Percentiles rank a stretch among this genome's conserved stretches.
phyloP scores from a whole-genome alignment of 2,797 vertebrate genomes.

The Microctenopoma stevenorrisi region DNA sequence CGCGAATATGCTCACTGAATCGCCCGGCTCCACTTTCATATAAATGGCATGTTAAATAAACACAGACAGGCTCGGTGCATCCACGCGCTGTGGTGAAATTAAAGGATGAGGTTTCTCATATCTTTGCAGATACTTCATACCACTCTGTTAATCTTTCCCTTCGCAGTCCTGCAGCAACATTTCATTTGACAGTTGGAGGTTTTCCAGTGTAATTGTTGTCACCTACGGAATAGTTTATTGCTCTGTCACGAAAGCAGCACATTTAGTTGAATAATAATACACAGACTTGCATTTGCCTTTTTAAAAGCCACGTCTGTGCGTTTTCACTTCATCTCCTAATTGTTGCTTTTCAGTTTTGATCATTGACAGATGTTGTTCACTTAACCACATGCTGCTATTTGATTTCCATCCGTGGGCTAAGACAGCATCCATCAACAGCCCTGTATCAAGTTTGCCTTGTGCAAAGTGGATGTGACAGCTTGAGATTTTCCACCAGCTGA shows the following conservation, averaged over 20 bases:
- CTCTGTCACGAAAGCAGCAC: background rate
- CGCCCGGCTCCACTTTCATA: background rate
- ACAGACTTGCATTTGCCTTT: background rate
- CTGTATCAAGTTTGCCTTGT: slow-evolving; percentile 22
- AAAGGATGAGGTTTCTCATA: too few species aligned
- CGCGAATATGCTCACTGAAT: background rate
- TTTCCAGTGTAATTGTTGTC: background rate
- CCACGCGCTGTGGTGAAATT: too few species aligned
- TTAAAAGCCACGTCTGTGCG: background rate
- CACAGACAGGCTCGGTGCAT: too few species aligned
- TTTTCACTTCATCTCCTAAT: background rate
- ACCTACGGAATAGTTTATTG: background rate
- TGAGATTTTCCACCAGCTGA: slow-evolving; percentile 10
- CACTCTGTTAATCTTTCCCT: background rate
- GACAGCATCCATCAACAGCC: slow-evolving; percentile 13
- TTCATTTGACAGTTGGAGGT: background rate
- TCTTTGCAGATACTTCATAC: background rate
- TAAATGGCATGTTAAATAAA: too few species aligned
- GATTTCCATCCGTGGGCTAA: background rate
- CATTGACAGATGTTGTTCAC: background rate
- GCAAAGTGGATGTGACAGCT: slow-evolving; percentile 17
- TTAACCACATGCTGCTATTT: background rate
- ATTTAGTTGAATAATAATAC: background rate
- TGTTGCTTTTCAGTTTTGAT: background rate
- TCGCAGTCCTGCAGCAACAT: background rate